These are phyloP conservation scores for Eilema depressum DNA, from an alignment of 2,888 invertebrate genomes.

Conservation along the genomic window DNA sequence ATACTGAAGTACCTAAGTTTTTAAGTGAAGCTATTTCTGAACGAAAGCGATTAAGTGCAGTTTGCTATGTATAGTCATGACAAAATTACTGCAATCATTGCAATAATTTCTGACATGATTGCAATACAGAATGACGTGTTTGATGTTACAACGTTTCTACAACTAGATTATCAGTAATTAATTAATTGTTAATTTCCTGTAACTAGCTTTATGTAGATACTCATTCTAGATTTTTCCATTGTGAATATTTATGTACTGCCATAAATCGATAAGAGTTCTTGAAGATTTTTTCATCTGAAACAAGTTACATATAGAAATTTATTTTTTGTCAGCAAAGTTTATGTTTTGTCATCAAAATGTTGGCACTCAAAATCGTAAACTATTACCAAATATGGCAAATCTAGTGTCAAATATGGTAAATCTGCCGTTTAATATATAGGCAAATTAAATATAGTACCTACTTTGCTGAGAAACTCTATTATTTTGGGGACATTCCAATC, in stretches of 20 bases:
- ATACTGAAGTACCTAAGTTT: neutral
- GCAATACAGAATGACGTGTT: slow-evolving; percentile 13
- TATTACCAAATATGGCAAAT: too few relatives aligned
- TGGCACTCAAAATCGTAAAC: too few relatives aligned
- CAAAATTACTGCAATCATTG: slow-evolving; percentile 16
- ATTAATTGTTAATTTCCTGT: slow-evolving; percentile 23
- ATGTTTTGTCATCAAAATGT: too few relatives aligned
- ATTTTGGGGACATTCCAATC: too few relatives aligned
- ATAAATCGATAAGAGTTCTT: neutral
- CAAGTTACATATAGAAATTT: neutral
- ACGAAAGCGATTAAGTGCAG: neutral
- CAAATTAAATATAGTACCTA: too few relatives aligned
- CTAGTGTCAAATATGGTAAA: too few relatives aligned
- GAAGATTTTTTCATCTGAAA: neutral
- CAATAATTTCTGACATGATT: slow-evolving; percentile 9
- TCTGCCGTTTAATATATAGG: too few relatives aligned
- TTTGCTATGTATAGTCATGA: neutral
- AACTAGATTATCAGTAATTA: slow-evolving; percentile 16
- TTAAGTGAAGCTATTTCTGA: neutral
- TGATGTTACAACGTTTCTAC: slow-evolving; percentile 20
- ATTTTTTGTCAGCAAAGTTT: too few relatives aligned
- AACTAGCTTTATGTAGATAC: slow-evolving; percentile 11
- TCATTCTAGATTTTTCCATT: slow-evolving; percentile 2
- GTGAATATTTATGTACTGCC: neutral
- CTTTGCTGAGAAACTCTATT: too few relatives aligned